Percentiles rank a stretch among this genome's conserved stretches.
Conservation (phyloP, 2,797 vertebrate genomes). For the Austrolebias charrua region DNA sequence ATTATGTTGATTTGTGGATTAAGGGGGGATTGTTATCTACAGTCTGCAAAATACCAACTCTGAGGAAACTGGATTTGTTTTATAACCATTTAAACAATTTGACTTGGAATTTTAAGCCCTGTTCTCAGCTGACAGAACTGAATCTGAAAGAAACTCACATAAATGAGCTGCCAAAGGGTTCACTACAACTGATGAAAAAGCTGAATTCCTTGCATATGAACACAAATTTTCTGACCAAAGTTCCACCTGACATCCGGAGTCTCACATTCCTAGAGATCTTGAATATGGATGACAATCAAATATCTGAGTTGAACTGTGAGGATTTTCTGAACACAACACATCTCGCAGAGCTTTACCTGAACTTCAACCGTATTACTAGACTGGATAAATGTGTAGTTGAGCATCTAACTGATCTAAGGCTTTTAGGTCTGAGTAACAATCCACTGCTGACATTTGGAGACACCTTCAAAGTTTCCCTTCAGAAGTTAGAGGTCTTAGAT, state of each 20-base stretch:
- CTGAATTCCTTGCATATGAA: slow-evolving; percentile 1
- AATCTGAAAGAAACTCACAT: fast-evolving
- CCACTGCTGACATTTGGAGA: background rate
- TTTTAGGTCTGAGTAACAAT: slow-evolving; percentile 19
- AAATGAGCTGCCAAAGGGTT: background rate
- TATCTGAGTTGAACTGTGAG: slow-evolving; percentile 12
- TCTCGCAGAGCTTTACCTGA: slow-evolving; percentile 22
- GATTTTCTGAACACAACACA: slow-evolving; percentile 16
- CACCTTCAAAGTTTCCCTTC: slow-evolving; percentile 5
- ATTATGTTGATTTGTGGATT: background rate
- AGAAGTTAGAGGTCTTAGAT: slow-evolving; percentile 17
- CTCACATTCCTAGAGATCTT: slow-evolving; percentile 23
- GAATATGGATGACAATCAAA: slow-evolving; percentile 3
- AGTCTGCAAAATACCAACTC: slow-evolving; percentile 19
- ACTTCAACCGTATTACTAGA: background rate
- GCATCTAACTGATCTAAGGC: slow-evolving; percentile 1
- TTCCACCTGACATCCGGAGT: slow-evolving; percentile 19
- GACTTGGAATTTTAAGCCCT: background rate
- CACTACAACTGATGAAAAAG: background rate
- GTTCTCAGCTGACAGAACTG: slow-evolving; percentile 28
- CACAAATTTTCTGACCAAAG: background rate
- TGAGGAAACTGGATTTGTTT: slow-evolving; percentile 17
- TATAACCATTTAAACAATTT: background rate
- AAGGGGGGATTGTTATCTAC: slow-evolving; percentile 8
- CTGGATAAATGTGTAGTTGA: slow-evolving; percentile 20